Conservation (phyloP, 2,113 vertebrate genomes). For the Periophthalmus modestus region DNA sequence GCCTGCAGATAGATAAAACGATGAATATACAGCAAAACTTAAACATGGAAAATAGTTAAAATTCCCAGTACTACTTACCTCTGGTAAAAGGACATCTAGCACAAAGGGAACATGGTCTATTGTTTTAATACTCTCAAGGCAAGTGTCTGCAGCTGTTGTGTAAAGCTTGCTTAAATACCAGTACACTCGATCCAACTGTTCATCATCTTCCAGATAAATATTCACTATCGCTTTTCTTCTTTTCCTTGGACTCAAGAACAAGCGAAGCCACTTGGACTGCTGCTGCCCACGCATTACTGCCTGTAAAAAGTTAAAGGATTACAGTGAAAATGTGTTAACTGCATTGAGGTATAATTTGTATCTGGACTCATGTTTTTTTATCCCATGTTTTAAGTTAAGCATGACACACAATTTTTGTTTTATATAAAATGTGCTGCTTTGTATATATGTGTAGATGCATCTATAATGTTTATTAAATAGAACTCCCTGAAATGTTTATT, state of each 20-base stretch:
- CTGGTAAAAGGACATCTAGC: slow-evolving; percentile 90
- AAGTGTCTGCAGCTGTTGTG: slow-evolving; percentile 46
- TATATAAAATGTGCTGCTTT: not conserved
- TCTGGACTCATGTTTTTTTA: not conserved
- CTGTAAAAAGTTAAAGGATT: slow-evolving; percentile 37
- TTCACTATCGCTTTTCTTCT: slow-evolving; percentile 72
- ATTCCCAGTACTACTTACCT: slow-evolving; percentile 74
- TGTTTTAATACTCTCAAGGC: slow-evolving; percentile 47
- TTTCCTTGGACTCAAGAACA: slow-evolving; percentile 72
- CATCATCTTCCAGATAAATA: slow-evolving; percentile 89
- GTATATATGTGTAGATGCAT: not conserved
- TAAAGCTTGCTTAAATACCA: slow-evolving; percentile 83
- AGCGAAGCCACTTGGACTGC: slow-evolving; percentile 84
- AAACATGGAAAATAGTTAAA: not conserved
- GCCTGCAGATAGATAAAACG: slow-evolving; percentile 74
- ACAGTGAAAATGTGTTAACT: not conserved
- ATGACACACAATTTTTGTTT: not conserved
- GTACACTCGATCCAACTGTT: slow-evolving; percentile 86
- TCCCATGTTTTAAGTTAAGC: too few species aligned
- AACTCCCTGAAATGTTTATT: not conserved
- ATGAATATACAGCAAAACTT: not conserved
- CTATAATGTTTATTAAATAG: not conserved
- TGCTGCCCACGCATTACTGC: slow-evolving; percentile 82
- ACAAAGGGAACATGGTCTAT: slow-evolving; percentile 77
- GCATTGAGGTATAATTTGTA: not conserved